Base-by-base conservation (phyloP, 2,888 invertebrate genomes). In the Gasteruption jaculator region DNA sequence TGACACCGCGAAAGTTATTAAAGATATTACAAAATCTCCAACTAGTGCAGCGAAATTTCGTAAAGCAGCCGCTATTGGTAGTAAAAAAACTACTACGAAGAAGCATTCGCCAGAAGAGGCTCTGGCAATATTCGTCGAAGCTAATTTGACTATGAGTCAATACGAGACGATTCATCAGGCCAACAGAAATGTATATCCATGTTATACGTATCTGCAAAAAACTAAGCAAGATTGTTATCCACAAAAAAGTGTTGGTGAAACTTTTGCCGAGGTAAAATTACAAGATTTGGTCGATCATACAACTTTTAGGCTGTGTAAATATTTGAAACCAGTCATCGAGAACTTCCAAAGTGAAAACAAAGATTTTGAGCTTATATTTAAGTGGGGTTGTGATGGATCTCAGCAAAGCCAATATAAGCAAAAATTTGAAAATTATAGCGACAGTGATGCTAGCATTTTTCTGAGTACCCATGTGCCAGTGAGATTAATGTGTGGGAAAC, bases 371-470 rank as follows among this genome's bases (percentile, higher is more conserved):
- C 26, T 57, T 19, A 41, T 54, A 12, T 52, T 30, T 10, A 54
- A 54, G 49, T 56, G 52, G 52, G 53, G 54, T 10, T 57, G 54
- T 44, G 56, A 57, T 38, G 57, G 55, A 4, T 56, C 54, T 2
- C 50, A 54, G 22, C 56, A 57, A 36, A 10, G 44, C 8, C 47
- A 55, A 19, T 58, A 42, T 33, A 59, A 61, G 42, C 53, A 56
- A 39, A 54, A 53, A 40, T 54, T 59, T 45, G 11, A 42, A 15
- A 50, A 52, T 38, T 14, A 30, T 4, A 25, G 21, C 1, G 52
- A 55, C 11, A 38, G 42, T 30, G 57, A 61, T 33, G 49, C 54
- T 3, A 50, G 51, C 43, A 53, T 65, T 16, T 67, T 64, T 47
- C 56, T 49, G 43, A 53, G 19, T 16, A 19, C 18, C 19, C 18